Evolutionary conservation across 2,797 vertebrate genomes (phyloP).

Genomic region (Thalassophryne amazonica): DNA sequence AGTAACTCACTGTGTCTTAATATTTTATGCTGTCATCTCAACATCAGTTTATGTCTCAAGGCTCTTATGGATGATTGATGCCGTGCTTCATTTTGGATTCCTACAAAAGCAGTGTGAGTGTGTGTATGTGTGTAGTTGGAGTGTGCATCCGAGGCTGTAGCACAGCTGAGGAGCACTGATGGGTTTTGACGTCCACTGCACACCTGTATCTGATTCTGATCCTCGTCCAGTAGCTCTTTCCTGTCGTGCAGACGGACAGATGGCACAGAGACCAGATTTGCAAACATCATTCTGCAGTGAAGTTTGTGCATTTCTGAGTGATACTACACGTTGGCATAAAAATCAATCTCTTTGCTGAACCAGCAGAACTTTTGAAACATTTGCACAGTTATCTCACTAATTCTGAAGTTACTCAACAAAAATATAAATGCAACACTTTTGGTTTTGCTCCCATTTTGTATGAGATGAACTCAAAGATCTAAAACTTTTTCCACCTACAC

Average conservation of each 20-base stretch:
- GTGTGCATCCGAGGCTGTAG: conserved; percentile 15
- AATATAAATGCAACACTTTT: too few species aligned
- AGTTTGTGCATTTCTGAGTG: neutral
- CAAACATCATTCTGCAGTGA: neutral
- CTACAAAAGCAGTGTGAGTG: conserved; percentile 9
- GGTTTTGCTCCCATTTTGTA: too few species aligned
- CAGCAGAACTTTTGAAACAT: neutral
- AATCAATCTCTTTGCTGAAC: neutral
- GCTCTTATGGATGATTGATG: conserved; percentile 50
- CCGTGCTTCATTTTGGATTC: conserved; percentile 64
- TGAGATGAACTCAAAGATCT: too few species aligned
- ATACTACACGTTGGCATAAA: neutral
- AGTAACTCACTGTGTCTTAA: neutral
- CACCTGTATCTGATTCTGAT: conserved; percentile 41
- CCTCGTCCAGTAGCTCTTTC: conserved; percentile 33
- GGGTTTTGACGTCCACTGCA: conserved; percentile 3
- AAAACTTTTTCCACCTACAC: too few species aligned
- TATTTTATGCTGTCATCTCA: conserved; percentile 12
- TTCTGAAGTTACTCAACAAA: too few species aligned
- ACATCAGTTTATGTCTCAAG: conserved; percentile 15
- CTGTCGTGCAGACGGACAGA: conserved; percentile 23
- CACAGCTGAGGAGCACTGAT: conserved; percentile 7
- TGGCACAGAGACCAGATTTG: conserved; percentile 5
- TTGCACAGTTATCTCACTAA: too few species aligned
- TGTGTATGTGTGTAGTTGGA: neutral